Percentiles rank a stretch among this genome's conserved stretches.
Conservation (phyloP, 2,888 invertebrate genomes). For the Catocala sponsa region DNA sequence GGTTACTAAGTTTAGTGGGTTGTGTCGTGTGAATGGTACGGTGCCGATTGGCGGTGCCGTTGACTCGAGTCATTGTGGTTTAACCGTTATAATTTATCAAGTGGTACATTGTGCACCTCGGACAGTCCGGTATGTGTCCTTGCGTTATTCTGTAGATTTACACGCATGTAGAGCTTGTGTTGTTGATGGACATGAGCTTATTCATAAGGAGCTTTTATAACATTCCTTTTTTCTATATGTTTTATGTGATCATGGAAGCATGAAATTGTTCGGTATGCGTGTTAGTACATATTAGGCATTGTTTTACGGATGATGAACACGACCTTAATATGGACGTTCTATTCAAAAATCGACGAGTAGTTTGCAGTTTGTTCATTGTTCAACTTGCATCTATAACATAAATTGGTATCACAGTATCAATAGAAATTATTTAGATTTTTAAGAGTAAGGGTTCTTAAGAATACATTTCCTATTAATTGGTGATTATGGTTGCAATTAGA, state of each 20-base stretch:
- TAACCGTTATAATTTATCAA: constrained; percentile 75
- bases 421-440: too few relatives aligned
- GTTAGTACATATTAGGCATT: background rate
- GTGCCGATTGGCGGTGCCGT: constrained; percentile 59
- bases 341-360: background rate
- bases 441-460: too few relatives aligned
- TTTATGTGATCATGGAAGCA: background rate
- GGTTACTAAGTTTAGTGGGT: constrained; percentile 55
- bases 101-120: constrained; percentile 70
- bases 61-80: constrained; percentile 68
- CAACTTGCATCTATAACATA: background rate
- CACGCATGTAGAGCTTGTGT: constrained; percentile 16
- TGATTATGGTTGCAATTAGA: too few relatives aligned
- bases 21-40: constrained; percentile 71
- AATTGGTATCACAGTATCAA: too few relatives aligned
- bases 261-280: background rate
- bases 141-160: constrained; percentile 56
- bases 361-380: constrained; percentile 1
- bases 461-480: too few relatives aligned
- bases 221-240: background rate
- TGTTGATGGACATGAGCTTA: constrained; percentile 6
- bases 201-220: background rate
- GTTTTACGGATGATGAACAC: constrained; percentile 11
- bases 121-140: constrained; percentile 76
- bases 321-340: constrained; percentile 4